These are phyloP conservation scores for Borostomias antarcticus DNA, from an alignment of 2,797 vertebrate genomes.

Conservation along the genomic window DNA sequence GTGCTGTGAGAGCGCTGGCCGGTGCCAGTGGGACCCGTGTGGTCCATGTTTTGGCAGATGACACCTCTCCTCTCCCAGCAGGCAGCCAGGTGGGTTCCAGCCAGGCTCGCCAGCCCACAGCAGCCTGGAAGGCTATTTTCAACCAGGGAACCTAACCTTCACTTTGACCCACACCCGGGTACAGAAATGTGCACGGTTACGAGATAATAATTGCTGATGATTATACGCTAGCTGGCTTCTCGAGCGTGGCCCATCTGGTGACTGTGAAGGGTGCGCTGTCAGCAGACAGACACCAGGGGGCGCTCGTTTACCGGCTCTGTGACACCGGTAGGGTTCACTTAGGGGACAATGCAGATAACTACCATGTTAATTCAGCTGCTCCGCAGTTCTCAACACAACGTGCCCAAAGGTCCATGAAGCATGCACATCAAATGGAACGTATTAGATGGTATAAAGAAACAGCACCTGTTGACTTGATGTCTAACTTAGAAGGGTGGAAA, in stretches of 20 bases:
- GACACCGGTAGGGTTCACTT: constrained; percentile 29
- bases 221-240: no score
- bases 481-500: neutral
- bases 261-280: constrained; percentile 38
- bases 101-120: neutral
- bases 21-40: neutral
- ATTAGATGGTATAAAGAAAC: no score
- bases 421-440: neutral
- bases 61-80: neutral
- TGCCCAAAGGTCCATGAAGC: neutral
- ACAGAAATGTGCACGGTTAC: no score
- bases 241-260: no score
- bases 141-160: no score
- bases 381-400: neutral
- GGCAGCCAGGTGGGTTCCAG: neutral
- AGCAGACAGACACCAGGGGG: constrained; percentile 50
- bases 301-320: constrained; percentile 28
- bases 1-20: neutral
- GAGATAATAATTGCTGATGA: no score
- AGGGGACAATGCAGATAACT: constrained; percentile 37
- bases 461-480: neutral
- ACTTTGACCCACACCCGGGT: no score
- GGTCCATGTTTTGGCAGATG: neutral
- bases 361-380: constrained; percentile 17
- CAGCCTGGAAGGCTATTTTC: neutral